Evolutionary conservation across 2,113 vertebrate genomes (phyloP), one percentile per base, ranked within the genome.

Genomic region (Aythya baeri): DNA sequence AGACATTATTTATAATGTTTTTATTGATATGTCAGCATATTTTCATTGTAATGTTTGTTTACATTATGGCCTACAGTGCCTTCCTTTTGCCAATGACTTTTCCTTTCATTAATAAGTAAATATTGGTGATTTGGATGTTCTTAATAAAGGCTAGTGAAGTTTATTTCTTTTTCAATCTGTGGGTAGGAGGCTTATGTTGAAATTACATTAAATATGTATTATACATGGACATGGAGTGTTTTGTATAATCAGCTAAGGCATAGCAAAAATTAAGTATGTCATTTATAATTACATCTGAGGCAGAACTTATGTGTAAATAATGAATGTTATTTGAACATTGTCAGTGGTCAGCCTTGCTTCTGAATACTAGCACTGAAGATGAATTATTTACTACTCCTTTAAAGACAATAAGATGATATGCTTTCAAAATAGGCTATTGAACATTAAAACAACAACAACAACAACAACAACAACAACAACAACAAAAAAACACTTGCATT

Each of bases 121-220:
- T 82, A 83, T 43, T 82, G 23, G 65, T 71, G 9, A 79, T 44
- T 38, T 89, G 27, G 16, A 44, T 91, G 17, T 27, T 62, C n/a
- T 94, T 95, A 91, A 83, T 73, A 50, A 36, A 14, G 21, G 12
- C 1, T 78, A 89, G 65, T 41, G 18, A 2, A 52, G 21, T 52
- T 93, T 92, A 71, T 92, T 84, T 82, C 43, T 89, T 84, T 86
- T 75, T 38, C 3, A 80, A 88, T 34, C 9, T 66, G 21, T 36
- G 21, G 7, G 32, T 73, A 32, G 25, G 80, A 74, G 46, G 31
- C 73, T 25, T 43, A 68, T 7, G 11, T 84, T 82, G 70, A 86
- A 89, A 88, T 91, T 81, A 55, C 36, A 61, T 66, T 78, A 91
- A 93, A 54, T 78, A 76, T 73, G 18, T 75, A 89, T 76, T 79